phyloP scores from a whole-genome alignment of 2,797 vertebrate species.

The Girardinus metallicus region DNA sequence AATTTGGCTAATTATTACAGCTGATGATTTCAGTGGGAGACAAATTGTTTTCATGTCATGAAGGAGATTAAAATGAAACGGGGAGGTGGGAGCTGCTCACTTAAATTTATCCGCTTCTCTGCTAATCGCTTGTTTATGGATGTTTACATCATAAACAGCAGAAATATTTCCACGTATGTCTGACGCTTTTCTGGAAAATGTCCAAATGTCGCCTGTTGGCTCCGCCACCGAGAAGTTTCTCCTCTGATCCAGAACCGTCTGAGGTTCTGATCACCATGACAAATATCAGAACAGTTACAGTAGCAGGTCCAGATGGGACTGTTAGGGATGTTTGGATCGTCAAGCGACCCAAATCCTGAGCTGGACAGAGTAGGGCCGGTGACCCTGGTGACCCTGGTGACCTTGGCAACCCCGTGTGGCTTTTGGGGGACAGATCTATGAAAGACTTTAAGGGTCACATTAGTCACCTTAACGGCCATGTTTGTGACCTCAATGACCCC shows the following conservation, averaged over 20 bases:
- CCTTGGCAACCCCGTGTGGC: too few species aligned
- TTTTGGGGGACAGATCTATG: too few species aligned
- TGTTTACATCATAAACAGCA: not conserved
- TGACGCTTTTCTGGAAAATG: not conserved
- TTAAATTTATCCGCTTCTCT: not conserved
- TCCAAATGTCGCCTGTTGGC: not conserved
- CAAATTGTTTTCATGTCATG: conserved; percentile 2
- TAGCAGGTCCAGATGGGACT: not conserved
- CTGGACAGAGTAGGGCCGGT: too few species aligned
- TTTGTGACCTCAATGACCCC: too few species aligned
- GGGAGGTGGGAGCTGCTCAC: too few species aligned
- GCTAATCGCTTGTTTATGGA: not conserved
- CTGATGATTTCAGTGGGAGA: not conserved
- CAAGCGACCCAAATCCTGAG: too few species aligned
- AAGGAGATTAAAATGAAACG: not conserved
- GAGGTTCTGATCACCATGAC: not conserved
- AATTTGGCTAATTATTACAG: not conserved
- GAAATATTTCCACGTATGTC: not conserved
- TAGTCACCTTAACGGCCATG: too few species aligned
- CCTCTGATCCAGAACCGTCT: not conserved
- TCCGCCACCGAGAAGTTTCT: too few species aligned
- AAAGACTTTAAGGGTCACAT: too few species aligned
- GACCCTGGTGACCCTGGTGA: too few species aligned
- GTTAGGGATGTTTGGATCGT: too few species aligned
- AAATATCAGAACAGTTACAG: not conserved